Conservation (phyloP, 2,113 vertebrate genomes). For the Ageneiosus marmoratus region DNA sequence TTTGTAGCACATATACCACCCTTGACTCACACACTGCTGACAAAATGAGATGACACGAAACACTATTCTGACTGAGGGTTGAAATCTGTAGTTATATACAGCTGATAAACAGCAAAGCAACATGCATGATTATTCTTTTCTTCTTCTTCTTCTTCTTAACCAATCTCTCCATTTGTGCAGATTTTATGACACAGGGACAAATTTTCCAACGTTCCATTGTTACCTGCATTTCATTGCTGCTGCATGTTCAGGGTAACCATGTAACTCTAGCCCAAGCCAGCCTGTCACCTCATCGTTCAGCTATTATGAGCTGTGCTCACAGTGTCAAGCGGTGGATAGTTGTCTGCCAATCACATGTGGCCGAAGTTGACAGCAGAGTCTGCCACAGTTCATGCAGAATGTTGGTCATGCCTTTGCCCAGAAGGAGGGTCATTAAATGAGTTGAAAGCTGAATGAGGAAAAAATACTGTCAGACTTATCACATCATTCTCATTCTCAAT, state of each 20-base stretch:
- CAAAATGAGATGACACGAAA: neutral
- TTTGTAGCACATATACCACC: neutral
- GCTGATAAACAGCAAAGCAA: neutral
- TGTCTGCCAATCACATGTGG: constrained; percentile 13
- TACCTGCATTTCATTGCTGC: neutral
- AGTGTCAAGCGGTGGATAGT: constrained; percentile 43
- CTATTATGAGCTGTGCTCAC: constrained; percentile 43
- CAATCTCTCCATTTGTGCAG: neutral
- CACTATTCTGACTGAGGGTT: neutral
- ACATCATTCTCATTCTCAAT: constrained; percentile 60
- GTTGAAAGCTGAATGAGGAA: neutral
- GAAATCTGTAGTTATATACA: neutral
- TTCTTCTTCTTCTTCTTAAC: too few species aligned
- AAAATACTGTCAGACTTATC: constrained; percentile 57
- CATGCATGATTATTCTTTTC: neutral
- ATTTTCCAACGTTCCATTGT: neutral
- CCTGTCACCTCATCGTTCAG: constrained; percentile 30
- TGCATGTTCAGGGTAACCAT: constrained; percentile 2
- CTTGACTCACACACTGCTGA: neutral
- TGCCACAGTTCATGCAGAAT: constrained; percentile 59
- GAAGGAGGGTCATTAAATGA: neutral
- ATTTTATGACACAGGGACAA: neutral
- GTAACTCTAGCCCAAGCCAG: constrained; percentile 23
- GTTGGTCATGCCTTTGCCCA: constrained; percentile 52
- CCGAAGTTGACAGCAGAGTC: constrained; percentile 36